These are phyloP conservation scores for Oscheius sp. DNA, from an alignment of 2,888 invertebrate genomes.

Conservation along the genomic window DNA sequence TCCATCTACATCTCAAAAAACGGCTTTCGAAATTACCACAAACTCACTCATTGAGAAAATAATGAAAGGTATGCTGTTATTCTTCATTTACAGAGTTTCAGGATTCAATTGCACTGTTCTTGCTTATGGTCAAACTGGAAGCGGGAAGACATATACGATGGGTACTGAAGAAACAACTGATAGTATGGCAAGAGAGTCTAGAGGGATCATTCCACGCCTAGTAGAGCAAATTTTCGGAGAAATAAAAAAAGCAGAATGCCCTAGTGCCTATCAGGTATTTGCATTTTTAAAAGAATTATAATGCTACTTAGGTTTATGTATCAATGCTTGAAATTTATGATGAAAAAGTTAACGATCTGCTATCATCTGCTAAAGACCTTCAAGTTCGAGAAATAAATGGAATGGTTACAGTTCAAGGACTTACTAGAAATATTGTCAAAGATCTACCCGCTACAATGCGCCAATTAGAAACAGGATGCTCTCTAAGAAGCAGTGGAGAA, in stretches of 20 bases:
- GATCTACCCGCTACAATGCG: constrained; percentile 47
- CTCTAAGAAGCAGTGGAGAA: constrained; percentile 74
- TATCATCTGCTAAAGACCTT: constrained; percentile 71
- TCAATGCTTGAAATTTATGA: constrained; percentile 78
- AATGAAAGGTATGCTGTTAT: neutral
- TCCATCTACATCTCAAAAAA: constrained; percentile 81
- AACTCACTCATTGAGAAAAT: constrained; percentile 36
- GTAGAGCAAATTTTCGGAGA: constrained; percentile 82
- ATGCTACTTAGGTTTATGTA: constrained; percentile 41
- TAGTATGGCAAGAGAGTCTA: constrained; percentile 30
- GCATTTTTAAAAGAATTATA: neutral
- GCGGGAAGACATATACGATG: constrained; percentile 93
- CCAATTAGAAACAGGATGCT: constrained; percentile 52
- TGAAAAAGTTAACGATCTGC: constrained; percentile 85
- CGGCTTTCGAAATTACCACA: constrained; percentile 78
- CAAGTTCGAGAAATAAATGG: constrained; percentile 47
- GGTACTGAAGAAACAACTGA: constrained; percentile 71
- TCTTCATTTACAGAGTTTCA: constrained; percentile 67
- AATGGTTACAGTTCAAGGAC: constrained; percentile 36
- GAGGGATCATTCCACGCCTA: constrained; percentile 87
- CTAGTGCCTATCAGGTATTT: constrained; percentile 35
- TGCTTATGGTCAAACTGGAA: constrained; percentile 94
- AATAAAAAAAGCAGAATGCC: constrained; percentile 70
- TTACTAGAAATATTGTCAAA: constrained; percentile 41
- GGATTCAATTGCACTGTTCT: constrained; percentile 91